phyloP scores from a whole-genome alignment of 2,888 invertebrate species.

The Agriopis aurantiaria region DNA sequence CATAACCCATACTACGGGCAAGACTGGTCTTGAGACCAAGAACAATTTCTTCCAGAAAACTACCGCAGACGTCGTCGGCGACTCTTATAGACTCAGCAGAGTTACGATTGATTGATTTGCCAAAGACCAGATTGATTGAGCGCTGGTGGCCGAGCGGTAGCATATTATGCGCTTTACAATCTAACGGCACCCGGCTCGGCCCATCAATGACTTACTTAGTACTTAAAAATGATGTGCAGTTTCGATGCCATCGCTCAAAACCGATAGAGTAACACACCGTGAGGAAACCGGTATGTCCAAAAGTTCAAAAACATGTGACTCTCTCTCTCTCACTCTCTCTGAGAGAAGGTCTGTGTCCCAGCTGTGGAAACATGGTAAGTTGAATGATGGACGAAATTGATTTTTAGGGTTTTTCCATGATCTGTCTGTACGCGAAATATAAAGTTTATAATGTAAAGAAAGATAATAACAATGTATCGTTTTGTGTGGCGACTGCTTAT shows the following conservation, averaged over 20 bases:
- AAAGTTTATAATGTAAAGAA: not conserved
- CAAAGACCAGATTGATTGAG: not conserved
- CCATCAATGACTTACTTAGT: too few relatives aligned
- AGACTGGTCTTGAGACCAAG: conserved; percentile 72
- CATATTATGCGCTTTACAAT: too few relatives aligned
- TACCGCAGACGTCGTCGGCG: conserved; percentile 71
- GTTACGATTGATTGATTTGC: conserved; percentile 69
- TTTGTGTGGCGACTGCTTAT: not conserved
- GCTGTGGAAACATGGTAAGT: too few relatives aligned
- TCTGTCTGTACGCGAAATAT: not conserved
- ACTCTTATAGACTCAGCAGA: conserved; percentile 73
- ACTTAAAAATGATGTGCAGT: too few relatives aligned
- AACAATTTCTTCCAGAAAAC: conserved; percentile 71
- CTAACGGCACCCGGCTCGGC: too few relatives aligned
- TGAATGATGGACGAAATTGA: too few relatives aligned
- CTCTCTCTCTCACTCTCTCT: not conserved
- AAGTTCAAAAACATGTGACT: not conserved
- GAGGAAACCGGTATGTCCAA: too few relatives aligned
- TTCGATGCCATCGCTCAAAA: too few relatives aligned
- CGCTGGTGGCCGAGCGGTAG: too few relatives aligned
- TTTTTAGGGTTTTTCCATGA: too few relatives aligned
- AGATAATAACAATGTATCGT: not conserved
- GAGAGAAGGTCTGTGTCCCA: not conserved
- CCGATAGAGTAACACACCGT: too few relatives aligned
- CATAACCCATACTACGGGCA: conserved; percentile 68